Evolutionary conservation across 2,113 vertebrate species (phyloP).

Genomic region (Atractosteus spatula): DNA sequence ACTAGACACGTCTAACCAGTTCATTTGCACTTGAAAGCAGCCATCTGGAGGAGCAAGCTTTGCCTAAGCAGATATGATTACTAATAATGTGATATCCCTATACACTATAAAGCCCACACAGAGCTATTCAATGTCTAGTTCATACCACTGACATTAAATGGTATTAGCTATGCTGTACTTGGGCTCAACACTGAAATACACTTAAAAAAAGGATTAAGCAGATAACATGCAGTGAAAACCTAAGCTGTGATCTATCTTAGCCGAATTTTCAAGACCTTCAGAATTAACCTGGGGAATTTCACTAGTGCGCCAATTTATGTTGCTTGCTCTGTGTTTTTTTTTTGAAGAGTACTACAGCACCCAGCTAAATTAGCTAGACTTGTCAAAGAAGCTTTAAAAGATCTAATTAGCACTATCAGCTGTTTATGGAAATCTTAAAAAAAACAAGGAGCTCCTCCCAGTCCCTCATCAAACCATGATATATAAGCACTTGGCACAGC

Average conservation of each 20-base stretch:
- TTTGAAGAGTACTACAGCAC: no score
- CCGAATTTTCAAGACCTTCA: no score
- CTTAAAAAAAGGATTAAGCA: constrained; percentile 73
- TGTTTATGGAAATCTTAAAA: no score
- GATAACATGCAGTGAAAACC: constrained; percentile 70
- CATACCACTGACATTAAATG: constrained; percentile 92
- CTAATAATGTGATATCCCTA: constrained; percentile 99
- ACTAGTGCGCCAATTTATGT: neutral
- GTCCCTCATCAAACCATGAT: no score
- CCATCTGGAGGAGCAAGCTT: constrained; percentile 99
- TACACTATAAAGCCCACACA: constrained; percentile 89
- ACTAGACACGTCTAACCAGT: constrained; percentile 99
- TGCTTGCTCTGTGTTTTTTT: no score
- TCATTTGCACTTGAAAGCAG: constrained; percentile 99
- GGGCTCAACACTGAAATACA: constrained; percentile 66
- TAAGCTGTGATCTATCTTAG: constrained; percentile 38
- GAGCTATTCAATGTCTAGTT: constrained; percentile 93
- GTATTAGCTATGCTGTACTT: constrained; percentile 75
- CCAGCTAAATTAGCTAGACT: neutral
- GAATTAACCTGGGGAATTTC: constrained; percentile 1
- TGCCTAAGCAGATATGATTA: constrained; percentile 99
- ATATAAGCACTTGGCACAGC: no score
- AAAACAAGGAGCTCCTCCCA: no score
- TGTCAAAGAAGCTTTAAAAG: neutral
- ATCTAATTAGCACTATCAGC: neutral